Base-by-base conservation (phyloP, 2,113 vertebrate genomes). In the Vireo altiloquus region DNA sequence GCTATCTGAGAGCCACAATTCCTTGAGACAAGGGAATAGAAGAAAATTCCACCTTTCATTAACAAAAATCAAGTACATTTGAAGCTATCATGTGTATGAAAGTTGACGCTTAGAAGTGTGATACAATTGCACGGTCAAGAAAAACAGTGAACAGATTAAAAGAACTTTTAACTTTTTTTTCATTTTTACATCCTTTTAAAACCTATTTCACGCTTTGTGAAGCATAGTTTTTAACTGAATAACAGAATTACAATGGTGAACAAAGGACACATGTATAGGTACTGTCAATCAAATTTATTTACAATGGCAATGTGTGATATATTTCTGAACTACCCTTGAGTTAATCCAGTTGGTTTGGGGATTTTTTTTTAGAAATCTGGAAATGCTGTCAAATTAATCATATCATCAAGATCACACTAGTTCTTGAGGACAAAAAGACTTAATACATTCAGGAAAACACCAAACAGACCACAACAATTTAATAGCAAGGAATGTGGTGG, bases 371-470 rank as follows among this genome's bases (percentile, higher is more conserved):
- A 80, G 33, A 80, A 78, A 85, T 65, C 18, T 74, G 50, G 28
- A 92, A 90, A 88, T 80, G 21, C n/a, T 92, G 47, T 88, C 85
- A 92, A 92, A 80, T 87, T 14, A 82, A 72, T 88, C 40, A 37
- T 57, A 57, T 46, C 23, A 87, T 87, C 68, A 65, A 50, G 42
- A 88, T 35, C 22, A 74, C 50, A 49, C 23, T 40, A 65, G 15
- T 40, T 86, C 44, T 65, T 90, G 59, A 93, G 65, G 70, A 90
- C 7, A 21, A n/a, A 82, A 86, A 90, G 7, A 57, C 65, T 61
- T 50, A 76, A 69, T 52, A 80, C 1, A 4, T 85, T 49, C 54
- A 80, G 66, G 50, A 88, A 79, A 88, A 92, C n/a, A 74, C 63
- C 71, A 90, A 82, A 60, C 25, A 77, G 59, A 69, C n/a, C 50